Percentiles rank a stretch among this genome's conserved stretches.
Evolutionary conservation across 1,140 invertebrate species (phyloP).

Genomic region (Drosophila miranda): DNA sequence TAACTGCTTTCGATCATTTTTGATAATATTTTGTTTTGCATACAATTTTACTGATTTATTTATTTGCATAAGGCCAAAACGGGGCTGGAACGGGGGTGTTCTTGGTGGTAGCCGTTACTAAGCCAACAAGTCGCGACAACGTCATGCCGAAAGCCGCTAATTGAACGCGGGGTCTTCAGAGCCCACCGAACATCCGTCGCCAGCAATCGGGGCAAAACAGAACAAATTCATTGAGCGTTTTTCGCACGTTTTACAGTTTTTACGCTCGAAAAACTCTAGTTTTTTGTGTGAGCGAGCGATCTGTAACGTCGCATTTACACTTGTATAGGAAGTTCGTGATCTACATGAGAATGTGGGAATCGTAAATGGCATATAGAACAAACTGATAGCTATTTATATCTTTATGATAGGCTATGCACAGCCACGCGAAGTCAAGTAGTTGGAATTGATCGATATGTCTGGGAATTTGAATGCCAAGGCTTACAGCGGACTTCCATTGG

Average conservation of each 20-base stretch:
- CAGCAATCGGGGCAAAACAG: slow-evolving; percentile 20
- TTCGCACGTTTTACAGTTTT: slow-evolving; percentile 61
- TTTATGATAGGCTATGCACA: slow-evolving; percentile 32
- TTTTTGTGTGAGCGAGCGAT: slow-evolving; percentile 7
- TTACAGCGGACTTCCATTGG: slow-evolving; percentile 1
- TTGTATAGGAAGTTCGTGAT: slow-evolving; percentile 56
- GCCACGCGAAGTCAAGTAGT: slow-evolving; percentile 24
- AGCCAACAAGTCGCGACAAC: slow-evolving; percentile 54
- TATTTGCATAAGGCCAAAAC: slow-evolving; percentile 28
- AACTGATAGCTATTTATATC: slow-evolving; percentile 40
- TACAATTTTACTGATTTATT: slow-evolving; percentile 54
- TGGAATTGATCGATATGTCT: slow-evolving; percentile 27
- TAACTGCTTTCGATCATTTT: slow-evolving; percentile 65
- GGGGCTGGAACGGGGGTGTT: not conserved
- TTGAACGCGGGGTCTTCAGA: slow-evolving; percentile 54
- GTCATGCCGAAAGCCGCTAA: slow-evolving; percentile 60
- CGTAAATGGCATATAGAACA: slow-evolving; percentile 14
- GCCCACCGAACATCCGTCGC: slow-evolving; percentile 24
- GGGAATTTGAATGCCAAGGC: slow-evolving; percentile 32
- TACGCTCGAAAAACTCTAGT: not conserved
- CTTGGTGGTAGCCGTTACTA: slow-evolving; percentile 13
- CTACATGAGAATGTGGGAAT: slow-evolving; percentile 42
- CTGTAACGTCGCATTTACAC: slow-evolving; percentile 49
- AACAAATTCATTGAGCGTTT: slow-evolving; percentile 56
- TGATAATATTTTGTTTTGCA: slow-evolving; percentile 78